Conservation (phyloP, 30 jellyfish, hydroid and myxozoan species). For the Aurelia aurita region DNA sequence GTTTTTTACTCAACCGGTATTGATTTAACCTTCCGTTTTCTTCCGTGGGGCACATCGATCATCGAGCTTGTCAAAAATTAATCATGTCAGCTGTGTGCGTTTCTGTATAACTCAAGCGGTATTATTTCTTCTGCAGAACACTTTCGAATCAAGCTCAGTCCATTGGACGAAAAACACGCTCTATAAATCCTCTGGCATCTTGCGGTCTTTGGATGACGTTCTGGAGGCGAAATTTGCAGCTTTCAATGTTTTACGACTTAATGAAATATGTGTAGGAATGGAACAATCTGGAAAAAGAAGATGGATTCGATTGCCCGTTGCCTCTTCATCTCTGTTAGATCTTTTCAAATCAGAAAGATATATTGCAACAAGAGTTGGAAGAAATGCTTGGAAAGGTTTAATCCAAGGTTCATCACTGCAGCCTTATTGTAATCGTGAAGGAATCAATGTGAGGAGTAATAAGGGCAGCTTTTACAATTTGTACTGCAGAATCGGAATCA, state of each 20-base stretch:
- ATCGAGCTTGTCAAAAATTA: too few relatives aligned
- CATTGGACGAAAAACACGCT: conserved; percentile 35
- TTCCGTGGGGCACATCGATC: too few relatives aligned
- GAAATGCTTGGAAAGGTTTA: conserved; percentile 44
- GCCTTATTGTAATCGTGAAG: conserved; percentile 57
- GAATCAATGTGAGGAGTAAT: conserved; percentile 32
- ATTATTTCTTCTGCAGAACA: conserved; percentile 7
- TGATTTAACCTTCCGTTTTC: too few relatives aligned
- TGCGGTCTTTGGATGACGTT: neutral
- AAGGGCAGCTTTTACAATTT: neutral
- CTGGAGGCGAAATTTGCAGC: conserved; percentile 70
- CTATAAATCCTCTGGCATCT: conserved; percentile 19
- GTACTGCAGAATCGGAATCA: neutral
- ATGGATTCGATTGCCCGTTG: conserved; percentile 29
- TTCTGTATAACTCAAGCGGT: too few relatives aligned
- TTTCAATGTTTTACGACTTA: conserved; percentile 16
- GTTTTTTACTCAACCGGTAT: too few relatives aligned
- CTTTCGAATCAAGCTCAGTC: conserved; percentile 20
- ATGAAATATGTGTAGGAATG: conserved; percentile 53
- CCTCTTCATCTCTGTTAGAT: conserved; percentile 25
- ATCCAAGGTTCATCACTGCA: conserved; percentile 41
- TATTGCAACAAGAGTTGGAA: conserved; percentile 13
- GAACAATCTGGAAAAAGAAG: neutral
- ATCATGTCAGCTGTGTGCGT: too few relatives aligned
- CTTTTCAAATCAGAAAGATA: conserved; percentile 18